A percentile compares a stretch with the other conserved stretches of the same genome.
Conservation (phyloP, 37 sponge, comb jelly and placozoan genomes). For the Geodia barretti region DNA sequence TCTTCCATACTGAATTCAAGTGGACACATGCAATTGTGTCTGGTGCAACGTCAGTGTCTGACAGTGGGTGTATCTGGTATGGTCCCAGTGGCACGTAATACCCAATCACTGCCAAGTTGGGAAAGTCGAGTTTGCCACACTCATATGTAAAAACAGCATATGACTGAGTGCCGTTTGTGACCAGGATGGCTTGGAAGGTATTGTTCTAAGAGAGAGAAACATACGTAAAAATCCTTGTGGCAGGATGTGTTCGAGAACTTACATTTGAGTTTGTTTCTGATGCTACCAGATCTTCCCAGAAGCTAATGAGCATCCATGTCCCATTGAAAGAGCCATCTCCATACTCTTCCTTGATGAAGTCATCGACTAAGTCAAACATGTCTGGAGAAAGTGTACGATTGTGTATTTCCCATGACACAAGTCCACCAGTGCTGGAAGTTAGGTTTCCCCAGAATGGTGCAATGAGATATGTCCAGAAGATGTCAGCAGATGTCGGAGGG, state of each 20-base stretch:
- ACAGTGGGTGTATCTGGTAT: conserved; percentile 25
- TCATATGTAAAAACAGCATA: conserved; percentile 54
- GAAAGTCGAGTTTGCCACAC: conserved; percentile 37
- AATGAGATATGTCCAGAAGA: neutral
- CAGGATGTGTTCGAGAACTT: too few species aligned
- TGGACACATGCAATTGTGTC: conserved; percentile 45
- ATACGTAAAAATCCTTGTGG: too few species aligned
- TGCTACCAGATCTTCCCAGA: neutral
- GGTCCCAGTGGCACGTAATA: conserved; percentile 15
- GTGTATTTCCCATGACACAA: neutral
- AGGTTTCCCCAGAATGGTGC: neutral
- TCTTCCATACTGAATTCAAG: neutral
- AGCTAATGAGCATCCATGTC: neutral
- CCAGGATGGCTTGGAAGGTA: conserved; percentile 54
- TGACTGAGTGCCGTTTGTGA: conserved; percentile 38
- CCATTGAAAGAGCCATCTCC: neutral
- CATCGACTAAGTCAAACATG: neutral
- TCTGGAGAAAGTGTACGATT: neutral
- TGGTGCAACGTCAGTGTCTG: conserved; percentile 9
- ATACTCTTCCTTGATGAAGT: neutral
- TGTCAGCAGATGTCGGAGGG: neutral
- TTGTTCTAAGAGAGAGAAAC: too few species aligned
- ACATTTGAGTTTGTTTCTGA: neutral
- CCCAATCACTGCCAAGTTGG: conserved; percentile 48
- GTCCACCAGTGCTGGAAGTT: neutral